These are phyloP conservation scores for Hyles euphorbiae DNA, from an alignment of 1,140 invertebrate species.

Conservation along the genomic window DNA sequence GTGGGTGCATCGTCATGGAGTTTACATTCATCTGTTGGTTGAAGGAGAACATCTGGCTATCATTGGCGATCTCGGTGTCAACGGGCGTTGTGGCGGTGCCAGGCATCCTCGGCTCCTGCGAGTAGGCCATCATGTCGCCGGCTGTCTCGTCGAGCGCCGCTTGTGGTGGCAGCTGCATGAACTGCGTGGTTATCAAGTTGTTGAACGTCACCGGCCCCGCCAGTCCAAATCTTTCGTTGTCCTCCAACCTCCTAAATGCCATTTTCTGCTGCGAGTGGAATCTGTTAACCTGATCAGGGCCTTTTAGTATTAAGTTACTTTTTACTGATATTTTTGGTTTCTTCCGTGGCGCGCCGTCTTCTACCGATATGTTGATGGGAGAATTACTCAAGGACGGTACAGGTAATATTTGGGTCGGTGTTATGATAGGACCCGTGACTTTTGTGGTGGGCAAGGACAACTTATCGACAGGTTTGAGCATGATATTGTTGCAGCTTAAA, in stretches of 20 bases:
- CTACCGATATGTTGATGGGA: slow-evolving; percentile 46
- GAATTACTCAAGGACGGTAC: slow-evolving; percentile 60
- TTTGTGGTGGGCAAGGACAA: slow-evolving; percentile 53
- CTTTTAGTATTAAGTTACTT: slow-evolving; percentile 71
- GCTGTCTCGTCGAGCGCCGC: slow-evolving; percentile 52
- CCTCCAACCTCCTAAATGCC: slow-evolving; percentile 61
- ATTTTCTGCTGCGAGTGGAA: slow-evolving; percentile 70
- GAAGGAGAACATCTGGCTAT: slow-evolving; percentile 61
- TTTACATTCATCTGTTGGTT: slow-evolving; percentile 60
- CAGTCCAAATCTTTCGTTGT: slow-evolving; percentile 58
- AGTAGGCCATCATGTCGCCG: slow-evolving; percentile 49
- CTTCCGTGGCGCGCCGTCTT: slow-evolving; percentile 61
- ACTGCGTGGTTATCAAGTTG: slow-evolving; percentile 63
- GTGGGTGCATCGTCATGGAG: slow-evolving; percentile 47
- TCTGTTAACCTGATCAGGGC: slow-evolving; percentile 65
- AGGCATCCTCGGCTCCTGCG: slow-evolving; percentile 46
- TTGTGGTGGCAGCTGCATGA: slow-evolving; percentile 62
- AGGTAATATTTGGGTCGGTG: slow-evolving; percentile 61
- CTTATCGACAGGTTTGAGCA: slow-evolving; percentile 57
- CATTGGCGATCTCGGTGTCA: slow-evolving; percentile 45
- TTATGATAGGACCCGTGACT: slow-evolving; percentile 62
- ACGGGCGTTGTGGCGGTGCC: slow-evolving; percentile 46
- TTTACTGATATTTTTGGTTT: slow-evolving; percentile 74
- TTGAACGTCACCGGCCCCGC: slow-evolving; percentile 61
- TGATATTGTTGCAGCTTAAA: slow-evolving; percentile 49